These are phyloP conservation scores for Penaeus monodon DNA, from an alignment of 2,888 invertebrate genomes.

Conservation along the genomic window DNA sequence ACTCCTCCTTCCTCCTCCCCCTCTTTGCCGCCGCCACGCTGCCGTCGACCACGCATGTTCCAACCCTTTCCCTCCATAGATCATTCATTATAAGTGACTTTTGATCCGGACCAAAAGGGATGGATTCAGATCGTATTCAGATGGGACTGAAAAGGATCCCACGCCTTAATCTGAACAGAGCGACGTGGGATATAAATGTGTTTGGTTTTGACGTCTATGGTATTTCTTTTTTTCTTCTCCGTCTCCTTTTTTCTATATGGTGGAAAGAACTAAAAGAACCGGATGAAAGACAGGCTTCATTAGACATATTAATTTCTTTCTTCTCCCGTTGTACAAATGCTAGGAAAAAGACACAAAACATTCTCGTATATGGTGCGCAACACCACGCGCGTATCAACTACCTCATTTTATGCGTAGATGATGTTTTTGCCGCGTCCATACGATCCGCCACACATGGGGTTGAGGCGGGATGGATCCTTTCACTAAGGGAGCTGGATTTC, in stretches of 20 bases:
- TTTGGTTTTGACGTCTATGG: slow-evolving; percentile 48
- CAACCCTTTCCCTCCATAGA: slow-evolving; percentile 54
- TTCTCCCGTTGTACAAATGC: too few species aligned
- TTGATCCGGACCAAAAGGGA: slow-evolving; percentile 55
- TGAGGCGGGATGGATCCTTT: too few species aligned
- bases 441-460: too few species aligned
- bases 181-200: slow-evolving; percentile 41
- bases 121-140: slow-evolving; percentile 55
- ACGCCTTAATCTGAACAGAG: slow-evolving; percentile 48
- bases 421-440: too few species aligned
- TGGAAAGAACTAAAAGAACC: neutral
- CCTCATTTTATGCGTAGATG: too few species aligned
- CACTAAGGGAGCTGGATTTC: too few species aligned
- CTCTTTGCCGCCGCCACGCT: slow-evolving; percentile 12
- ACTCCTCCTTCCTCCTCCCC: neutral
- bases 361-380: too few species aligned
- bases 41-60: slow-evolving; percentile 12
- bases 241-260: neutral
- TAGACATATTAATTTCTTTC: too few species aligned
- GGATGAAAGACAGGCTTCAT: neutral
- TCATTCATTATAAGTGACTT: slow-evolving; percentile 61
- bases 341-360: too few species aligned
- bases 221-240: neutral
- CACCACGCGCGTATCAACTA: too few species aligned
- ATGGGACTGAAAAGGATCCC: slow-evolving; percentile 42